Percentiles rank a stretch among this genome's conserved stretches.
phyloP scores from a whole-genome alignment of 2,888 invertebrate species.

The Galerucella pusilla region DNA sequence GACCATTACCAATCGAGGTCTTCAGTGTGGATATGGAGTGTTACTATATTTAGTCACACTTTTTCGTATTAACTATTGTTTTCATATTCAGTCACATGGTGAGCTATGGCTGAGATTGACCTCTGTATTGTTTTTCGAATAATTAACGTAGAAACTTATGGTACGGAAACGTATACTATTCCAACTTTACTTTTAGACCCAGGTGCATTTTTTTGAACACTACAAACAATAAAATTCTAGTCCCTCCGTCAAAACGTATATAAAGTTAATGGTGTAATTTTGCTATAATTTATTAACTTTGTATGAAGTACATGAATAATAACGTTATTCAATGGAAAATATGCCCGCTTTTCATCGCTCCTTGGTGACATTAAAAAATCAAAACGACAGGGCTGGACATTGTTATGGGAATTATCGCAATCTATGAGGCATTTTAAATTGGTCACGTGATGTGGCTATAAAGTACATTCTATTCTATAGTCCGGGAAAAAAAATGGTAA shows the following conservation, averaged over 20 bases:
- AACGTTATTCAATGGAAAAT: background rate
- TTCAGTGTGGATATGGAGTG: too few relatives aligned
- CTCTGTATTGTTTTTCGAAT: too few relatives aligned
- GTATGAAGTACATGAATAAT: constrained; percentile 5
- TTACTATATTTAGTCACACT: too few relatives aligned
- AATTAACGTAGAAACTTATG: too few relatives aligned
- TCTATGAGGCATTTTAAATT: constrained; percentile 1
- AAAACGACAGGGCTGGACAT: background rate
- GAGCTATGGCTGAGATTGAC: too few relatives aligned
- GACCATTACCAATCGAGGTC: too few relatives aligned
- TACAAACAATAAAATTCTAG: too few relatives aligned
- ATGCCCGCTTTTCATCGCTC: background rate
- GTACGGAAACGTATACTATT: too few relatives aligned
- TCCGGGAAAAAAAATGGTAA: background rate
- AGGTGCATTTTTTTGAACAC: too few relatives aligned
- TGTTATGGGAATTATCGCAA: constrained; percentile 9
- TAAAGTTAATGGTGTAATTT: background rate
- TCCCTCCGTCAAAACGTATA: background rate
- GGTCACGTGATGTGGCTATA: constrained; percentile 5
- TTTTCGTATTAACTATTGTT: too few relatives aligned
- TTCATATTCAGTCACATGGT: too few relatives aligned
- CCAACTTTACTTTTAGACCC: too few relatives aligned
- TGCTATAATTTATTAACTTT: background rate
- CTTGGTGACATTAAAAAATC: constrained; percentile 16
- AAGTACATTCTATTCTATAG: background rate